Percentiles rank a stretch among this genome's conserved stretches.
Conservation (phyloP, 2,888 invertebrate genomes). For the Andrena flavipes region DNA sequence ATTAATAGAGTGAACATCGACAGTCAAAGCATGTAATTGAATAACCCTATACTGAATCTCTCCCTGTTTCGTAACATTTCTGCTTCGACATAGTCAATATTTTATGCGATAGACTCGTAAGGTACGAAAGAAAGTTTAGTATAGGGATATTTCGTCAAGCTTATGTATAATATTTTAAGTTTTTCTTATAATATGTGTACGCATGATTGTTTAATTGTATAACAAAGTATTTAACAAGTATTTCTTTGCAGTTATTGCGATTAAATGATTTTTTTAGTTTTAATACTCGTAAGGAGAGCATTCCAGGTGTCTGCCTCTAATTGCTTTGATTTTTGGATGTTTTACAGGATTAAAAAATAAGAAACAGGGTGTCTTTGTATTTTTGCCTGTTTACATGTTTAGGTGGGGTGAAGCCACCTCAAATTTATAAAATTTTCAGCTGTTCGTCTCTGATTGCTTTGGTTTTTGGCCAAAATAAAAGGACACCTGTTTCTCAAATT, state of each 20-base stretch:
- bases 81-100: not conserved
- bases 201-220: slow-evolving; percentile 16
- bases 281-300: not conserved
- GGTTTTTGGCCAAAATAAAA: too few species aligned
- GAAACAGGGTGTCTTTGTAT: too few species aligned
- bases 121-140: slow-evolving; percentile 1
- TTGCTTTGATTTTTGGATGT: too few species aligned
- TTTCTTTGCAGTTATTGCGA: not conserved
- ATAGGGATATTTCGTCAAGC: slow-evolving; percentile 22
- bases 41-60: slow-evolving; percentile 29
- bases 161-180: not conserved
- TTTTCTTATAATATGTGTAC: not conserved
- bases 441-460: too few species aligned
- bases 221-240: slow-evolving; percentile 2
- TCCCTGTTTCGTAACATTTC: slow-evolving; percentile 16
- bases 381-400: too few species aligned
- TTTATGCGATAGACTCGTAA: not conserved
- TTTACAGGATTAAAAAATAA: too few species aligned
- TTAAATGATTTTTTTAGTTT: slow-evolving; percentile 1
- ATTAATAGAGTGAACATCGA: slow-evolving; percentile 18
- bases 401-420: too few species aligned
- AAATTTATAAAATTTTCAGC: too few species aligned
- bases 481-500: too few species aligned
- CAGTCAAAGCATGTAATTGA: slow-evolving; percentile 18
- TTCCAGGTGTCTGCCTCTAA: too few species aligned